phyloP scores from a whole-genome alignment of 2,888 invertebrate species.

The Dynastes maya region DNA sequence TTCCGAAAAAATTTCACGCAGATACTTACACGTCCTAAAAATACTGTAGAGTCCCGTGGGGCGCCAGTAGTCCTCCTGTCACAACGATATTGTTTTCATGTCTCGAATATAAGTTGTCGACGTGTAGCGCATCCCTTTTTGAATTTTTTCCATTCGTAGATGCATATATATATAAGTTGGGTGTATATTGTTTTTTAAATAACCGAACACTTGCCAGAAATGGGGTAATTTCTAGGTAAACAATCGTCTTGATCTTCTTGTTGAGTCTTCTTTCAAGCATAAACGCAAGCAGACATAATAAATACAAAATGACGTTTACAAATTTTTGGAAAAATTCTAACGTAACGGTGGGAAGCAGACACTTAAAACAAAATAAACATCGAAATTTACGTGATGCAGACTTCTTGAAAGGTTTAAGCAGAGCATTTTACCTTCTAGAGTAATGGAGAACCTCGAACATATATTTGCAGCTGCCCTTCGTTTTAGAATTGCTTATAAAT shows the following conservation, averaged over 20 bases:
- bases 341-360: conserved; percentile 20
- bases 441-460: too few relatives aligned
- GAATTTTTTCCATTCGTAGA: not conserved
- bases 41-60: conserved; percentile 5
- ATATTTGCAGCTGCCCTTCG: too few relatives aligned
- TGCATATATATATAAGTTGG: not conserved
- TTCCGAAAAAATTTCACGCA: conserved; percentile 14
- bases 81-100: conserved; percentile 36
- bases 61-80: conserved; percentile 2
- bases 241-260: conserved; percentile 16
- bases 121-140: conserved; percentile 2
- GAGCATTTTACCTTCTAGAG: too few relatives aligned
- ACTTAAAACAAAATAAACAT: conserved; percentile 37
- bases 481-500: too few relatives aligned
- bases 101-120: conserved; percentile 31
- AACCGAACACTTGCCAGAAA: conserved; percentile 26
- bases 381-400: not conserved
- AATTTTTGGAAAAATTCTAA: conserved; percentile 37
- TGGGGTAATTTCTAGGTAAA: conserved; percentile 40
- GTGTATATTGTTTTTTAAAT: conserved; percentile 40
- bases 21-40: conserved; percentile 10
- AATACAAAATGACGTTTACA: conserved; percentile 39
- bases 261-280: conserved; percentile 5
- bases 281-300: conserved; percentile 36
- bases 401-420: too few relatives aligned